Conservation (phyloP, 2,113 vertebrate genomes). For the Cyprinodon variegatus region DNA sequence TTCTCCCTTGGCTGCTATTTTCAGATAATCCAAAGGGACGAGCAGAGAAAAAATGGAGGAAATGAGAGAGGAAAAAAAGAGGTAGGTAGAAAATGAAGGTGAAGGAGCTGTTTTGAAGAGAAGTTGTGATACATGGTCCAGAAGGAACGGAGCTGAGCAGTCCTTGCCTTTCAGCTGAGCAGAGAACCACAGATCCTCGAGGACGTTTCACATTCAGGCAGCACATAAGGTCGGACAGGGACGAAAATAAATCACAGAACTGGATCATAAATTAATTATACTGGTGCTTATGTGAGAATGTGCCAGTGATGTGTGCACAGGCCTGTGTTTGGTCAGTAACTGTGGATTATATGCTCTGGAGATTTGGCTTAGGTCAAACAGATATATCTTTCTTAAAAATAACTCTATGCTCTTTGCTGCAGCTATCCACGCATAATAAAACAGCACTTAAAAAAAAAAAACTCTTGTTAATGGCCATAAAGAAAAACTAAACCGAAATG, state of each 20-base stretch:
- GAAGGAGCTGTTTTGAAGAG: conserved; percentile 49
- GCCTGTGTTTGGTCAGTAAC: conserved; percentile 3
- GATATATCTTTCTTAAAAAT: conserved; percentile 10
- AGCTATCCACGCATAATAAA: conserved; percentile 13
- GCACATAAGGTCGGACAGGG: conserved; percentile 55
- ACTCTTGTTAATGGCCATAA: background rate
- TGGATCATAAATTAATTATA: conserved; percentile 58
- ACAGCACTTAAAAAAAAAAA: background rate
- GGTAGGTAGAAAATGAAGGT: conserved; percentile 37
- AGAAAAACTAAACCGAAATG: too few species aligned
- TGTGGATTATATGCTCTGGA: background rate
- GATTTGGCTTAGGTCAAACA: conserved; percentile 15
- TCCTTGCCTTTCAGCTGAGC: conserved; percentile 17
- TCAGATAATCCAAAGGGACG: conserved; percentile 74
- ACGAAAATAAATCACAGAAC: conserved; percentile 67
- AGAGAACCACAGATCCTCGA: conserved; percentile 43
- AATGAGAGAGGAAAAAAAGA: conserved; percentile 46
- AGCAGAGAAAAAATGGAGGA: conserved; percentile 47
- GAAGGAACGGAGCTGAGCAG: conserved; percentile 30
- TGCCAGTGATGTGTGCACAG: conserved; percentile 5
- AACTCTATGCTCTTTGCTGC: conserved; percentile 1
- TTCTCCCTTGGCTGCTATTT: conserved; percentile 81
- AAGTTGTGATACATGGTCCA: conserved; percentile 54
- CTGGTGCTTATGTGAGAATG: conserved; percentile 29
- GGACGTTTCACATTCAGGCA: conserved; percentile 52